Conservation (phyloP, 2,888 invertebrate genomes). For the Euplexia lucipara region DNA sequence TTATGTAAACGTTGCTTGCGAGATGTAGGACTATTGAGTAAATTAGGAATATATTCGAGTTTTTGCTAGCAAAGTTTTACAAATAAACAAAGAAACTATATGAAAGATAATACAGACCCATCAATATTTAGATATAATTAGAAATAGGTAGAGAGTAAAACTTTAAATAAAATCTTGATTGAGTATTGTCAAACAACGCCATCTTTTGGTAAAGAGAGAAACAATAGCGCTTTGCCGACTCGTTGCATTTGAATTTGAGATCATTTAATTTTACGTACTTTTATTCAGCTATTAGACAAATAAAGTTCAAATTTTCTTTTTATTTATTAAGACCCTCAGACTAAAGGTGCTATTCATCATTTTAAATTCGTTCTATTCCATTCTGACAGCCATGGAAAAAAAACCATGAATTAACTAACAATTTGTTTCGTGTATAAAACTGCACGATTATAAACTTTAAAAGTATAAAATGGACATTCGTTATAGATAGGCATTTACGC, state of each 20-base stretch:
- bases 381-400: neutral
- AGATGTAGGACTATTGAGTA: constrained; percentile 58
- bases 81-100: neutral
- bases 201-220: constrained; percentile 52
- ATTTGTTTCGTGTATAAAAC: constrained; percentile 6
- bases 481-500: neutral
- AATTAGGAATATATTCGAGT: too few relatives aligned
- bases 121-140: neutral
- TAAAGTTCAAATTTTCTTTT: too few relatives aligned
- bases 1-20: constrained; percentile 60
- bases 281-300: too few relatives aligned
- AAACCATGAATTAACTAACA: neutral
- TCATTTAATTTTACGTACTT: too few relatives aligned
- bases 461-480: neutral
- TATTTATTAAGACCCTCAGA: too few relatives aligned
- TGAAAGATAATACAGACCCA: accelerated
- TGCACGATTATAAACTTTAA: constrained; percentile 5
- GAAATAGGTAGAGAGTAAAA: too few relatives aligned
- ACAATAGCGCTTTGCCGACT: neutral
- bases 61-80: too few relatives aligned
- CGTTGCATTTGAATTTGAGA: neutral
- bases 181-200: constrained; percentile 48
- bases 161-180: neutral
- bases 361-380: constrained; percentile 6
- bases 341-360: too few relatives aligned